Conservation (phyloP, 2,797 vertebrate species). For the Rhynchonycteris naso region DNA sequence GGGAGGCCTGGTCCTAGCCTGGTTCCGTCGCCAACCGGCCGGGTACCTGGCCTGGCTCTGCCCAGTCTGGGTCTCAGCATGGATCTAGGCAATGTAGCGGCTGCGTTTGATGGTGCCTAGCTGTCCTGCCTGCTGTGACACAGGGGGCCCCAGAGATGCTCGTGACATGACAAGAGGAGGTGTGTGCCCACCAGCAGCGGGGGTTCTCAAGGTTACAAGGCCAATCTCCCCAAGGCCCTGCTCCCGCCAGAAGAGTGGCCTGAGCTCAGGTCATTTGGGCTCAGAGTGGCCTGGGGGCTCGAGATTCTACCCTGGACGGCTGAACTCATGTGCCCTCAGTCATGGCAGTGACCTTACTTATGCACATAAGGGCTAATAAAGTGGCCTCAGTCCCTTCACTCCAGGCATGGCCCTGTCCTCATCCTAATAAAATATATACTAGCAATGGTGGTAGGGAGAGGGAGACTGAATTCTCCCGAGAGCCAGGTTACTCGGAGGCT, state of each 20-base stretch:
- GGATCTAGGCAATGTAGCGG: background rate
- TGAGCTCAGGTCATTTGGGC: background rate
- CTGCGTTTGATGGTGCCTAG: background rate
- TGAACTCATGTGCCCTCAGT: background rate
- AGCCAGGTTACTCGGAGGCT: background rate
- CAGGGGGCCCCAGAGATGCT: rapidly evolving
- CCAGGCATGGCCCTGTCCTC: background rate
- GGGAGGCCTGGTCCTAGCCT: too few species aligned
- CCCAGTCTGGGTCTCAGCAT: background rate
- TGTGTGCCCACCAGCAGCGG: rapidly evolving
- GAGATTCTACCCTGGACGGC: background rate
- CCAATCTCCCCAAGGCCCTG: background rate
- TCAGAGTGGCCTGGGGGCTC: background rate
- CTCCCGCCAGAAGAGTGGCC: background rate
- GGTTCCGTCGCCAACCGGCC: rapidly evolving
- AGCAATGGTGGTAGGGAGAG: background rate
- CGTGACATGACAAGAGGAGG: rapidly evolving
- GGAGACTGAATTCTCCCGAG: too few species aligned
- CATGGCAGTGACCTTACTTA: rapidly evolving
- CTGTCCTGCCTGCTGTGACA: background rate
- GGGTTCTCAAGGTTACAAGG: background rate
- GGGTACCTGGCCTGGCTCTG: background rate
- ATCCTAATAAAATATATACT: background rate
- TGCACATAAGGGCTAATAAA: background rate
- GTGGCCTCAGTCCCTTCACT: rapidly evolving